A percentile compares a stretch with the other conserved stretches of the same genome.
Evolutionary conservation across 2,113 vertebrate species (phyloP).

Genomic region (Theristicus caerulescens): DNA sequence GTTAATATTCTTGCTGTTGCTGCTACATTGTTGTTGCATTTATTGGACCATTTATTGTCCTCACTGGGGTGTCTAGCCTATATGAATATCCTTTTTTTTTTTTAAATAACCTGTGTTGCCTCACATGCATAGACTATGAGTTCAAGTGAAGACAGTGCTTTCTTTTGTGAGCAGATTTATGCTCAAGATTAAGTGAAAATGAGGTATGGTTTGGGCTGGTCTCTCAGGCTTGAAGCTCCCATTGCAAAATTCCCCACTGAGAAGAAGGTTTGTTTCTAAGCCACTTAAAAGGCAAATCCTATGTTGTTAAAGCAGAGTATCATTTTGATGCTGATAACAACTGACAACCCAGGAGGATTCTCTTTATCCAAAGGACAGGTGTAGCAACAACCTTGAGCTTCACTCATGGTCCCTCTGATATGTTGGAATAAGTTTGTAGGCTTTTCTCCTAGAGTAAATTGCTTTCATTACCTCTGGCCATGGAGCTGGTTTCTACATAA

Average conservation of each 20-base stretch:
- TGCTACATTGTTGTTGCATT: neutral
- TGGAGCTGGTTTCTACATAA: neutral
- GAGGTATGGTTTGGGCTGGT: neutral
- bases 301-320: neutral
- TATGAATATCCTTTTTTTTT: neutral
- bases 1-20: neutral
- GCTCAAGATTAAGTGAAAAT: neutral
- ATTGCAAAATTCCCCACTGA: neutral
- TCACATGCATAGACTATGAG: neutral
- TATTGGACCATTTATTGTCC: neutral
- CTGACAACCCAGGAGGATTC: neutral
- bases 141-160: neutral
- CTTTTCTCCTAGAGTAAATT: neutral
- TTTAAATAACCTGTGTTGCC: neutral
- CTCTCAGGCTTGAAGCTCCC: neutral
- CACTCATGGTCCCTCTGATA: neutral
- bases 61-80: neutral
- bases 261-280: neutral
- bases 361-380: neutral
- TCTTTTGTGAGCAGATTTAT: neutral
- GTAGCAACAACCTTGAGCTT: neutral
- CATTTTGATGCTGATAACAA: neutral
- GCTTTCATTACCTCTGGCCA: neutral
- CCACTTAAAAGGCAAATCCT: neutral
- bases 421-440: neutral